Base-by-base conservation (phyloP, 2,113 vertebrate species). In the Macquaria ambigua region DNA sequence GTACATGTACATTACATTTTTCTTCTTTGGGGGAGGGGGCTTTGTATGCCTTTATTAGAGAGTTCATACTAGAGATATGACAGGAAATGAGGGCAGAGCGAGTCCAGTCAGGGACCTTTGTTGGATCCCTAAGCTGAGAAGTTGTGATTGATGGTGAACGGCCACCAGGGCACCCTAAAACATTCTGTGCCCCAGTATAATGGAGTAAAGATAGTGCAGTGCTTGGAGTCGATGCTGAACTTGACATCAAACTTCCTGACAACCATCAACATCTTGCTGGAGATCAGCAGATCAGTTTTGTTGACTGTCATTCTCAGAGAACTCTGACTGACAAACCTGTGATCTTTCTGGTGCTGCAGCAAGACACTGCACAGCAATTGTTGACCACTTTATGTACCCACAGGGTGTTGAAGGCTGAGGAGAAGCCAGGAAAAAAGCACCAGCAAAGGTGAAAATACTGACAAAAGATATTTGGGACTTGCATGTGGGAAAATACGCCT, bases 401-500 rank as follows among this genome's bases (percentile, higher is more conserved):
- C 7, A 9, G 59, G 23, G 39, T 41, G 15, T 46, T 64, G 48
- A 76, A 5, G 1, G 10, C 9, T n/a, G n/a, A 68, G 3, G 41
- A 41, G 11, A 39, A 59, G 37, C 12, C 8, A 23, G 59, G 12
- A 21, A 59, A 61, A 37, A 59, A 10, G 10, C 6, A 34, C 28
- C 62, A 21, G n/a, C n/a, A 6, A 25, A 69, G 25, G 56, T 56
- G 56, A 63, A 48, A 70, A 55, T 63, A 21, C 56, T 75, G 46
- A 63, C 83, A 41, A 34, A 63, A 63, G 21, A 39, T 39, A 20
- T 66, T 67, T 68, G n/a, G 16, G 10, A 20, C 37, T 71, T 21
- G 20, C 11, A 39, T 25, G 18, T 56, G 39, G n/a, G 20, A 31
- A 43, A 78, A 39, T 46, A 75, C 23, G 82, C 52, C 61, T 77